Base-by-base conservation (phyloP, 2,797 vertebrate genomes). In the Rhinoraja longicauda region DNA sequence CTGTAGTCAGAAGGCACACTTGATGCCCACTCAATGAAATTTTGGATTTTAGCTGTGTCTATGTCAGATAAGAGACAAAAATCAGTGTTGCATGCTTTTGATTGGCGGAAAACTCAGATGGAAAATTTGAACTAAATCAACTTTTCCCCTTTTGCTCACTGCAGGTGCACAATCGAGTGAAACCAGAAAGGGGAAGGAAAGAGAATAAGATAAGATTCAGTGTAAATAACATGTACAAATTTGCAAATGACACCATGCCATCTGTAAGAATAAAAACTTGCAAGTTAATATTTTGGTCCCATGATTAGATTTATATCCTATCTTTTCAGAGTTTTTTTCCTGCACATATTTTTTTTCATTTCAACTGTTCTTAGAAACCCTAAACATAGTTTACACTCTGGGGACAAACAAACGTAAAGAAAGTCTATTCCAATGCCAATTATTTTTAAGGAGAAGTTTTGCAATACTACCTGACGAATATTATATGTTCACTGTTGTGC, bases 161-260 rank as follows among this genome's bases (percentile, higher is more conserved):
- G 17, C 4, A 88, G 15, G 59, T 9, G 29, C 79, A 82, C 15
- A 64, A 4, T 62, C 82, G n/a, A 67, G 62, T 21, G n/a, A 88
- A 88, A 67, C n/a, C 62, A 88, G 62, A 88, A 88, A 67, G 59
- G n/a, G 84, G n/a, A 67, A 88, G 84, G n/a, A 88, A 32, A 67
- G n/a, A 88, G 36, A 88, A 88, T 62, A 88, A 64, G 26, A 86
- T 17, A 36, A 62, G 0, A 88, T 64, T 7, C n/a, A 88, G 15
- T 17, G n/a, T 57, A n/a, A 84, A 59, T 59, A n/a, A 15, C n/a
- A 64, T 21, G 78, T n/a, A 64, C 57, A 19, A 86, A 32, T 62
- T 59, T 15, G 12, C 62, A 67, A 59, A 17, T 59, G 82, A n/a
- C 32, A 24, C 57, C 10, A 15, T 32, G 32, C n/a, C 32, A 77